phyloP scores from a whole-genome alignment of 1,140 invertebrate genomes.

The Drosophila bocqueti region DNA sequence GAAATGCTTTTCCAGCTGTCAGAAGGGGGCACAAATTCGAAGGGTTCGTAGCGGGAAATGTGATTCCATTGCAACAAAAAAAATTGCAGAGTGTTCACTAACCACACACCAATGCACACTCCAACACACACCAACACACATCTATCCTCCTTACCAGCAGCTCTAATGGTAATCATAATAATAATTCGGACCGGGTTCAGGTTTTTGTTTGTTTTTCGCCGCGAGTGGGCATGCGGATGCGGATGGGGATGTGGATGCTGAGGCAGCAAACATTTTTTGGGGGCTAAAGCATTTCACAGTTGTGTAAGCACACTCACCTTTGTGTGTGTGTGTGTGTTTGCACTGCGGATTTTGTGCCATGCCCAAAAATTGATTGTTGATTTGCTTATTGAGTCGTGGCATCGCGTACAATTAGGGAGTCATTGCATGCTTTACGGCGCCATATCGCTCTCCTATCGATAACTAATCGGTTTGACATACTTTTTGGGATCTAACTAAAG shows the following conservation, averaged over 20 bases:
- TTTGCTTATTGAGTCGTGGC: constrained; percentile 37
- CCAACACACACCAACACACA: neutral
- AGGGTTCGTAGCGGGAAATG: constrained; percentile 1
- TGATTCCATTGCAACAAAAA: constrained; percentile 18
- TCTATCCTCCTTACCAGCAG: constrained; percentile 10
- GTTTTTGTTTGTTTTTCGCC: constrained; percentile 35
- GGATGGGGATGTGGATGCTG: constrained; percentile 16
- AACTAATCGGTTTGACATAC: constrained; percentile 11
- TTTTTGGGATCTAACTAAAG: neutral
- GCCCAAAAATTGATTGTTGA: constrained; percentile 30
- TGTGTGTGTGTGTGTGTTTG: constrained; percentile 2
- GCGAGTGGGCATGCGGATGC: constrained; percentile 2
- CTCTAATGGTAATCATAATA: constrained; percentile 48
- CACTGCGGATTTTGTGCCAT: constrained; percentile 28
- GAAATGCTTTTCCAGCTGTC: constrained; percentile 41
- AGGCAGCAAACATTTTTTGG: constrained; percentile 40
- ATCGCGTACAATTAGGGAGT: constrained; percentile 21
- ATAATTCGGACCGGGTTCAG: constrained; percentile 25
- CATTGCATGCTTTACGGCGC: constrained; percentile 18
- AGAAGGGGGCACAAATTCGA: neutral
- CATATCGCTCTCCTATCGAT: constrained; percentile 9
- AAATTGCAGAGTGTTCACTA: constrained; percentile 23
- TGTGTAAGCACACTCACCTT: constrained; percentile 34
- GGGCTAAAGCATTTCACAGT: constrained; percentile 41
- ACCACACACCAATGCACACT: neutral